Evolutionary conservation across 92 coral and sea anemone species (phyloP).

Genomic region (Actinostola sp.): DNA sequence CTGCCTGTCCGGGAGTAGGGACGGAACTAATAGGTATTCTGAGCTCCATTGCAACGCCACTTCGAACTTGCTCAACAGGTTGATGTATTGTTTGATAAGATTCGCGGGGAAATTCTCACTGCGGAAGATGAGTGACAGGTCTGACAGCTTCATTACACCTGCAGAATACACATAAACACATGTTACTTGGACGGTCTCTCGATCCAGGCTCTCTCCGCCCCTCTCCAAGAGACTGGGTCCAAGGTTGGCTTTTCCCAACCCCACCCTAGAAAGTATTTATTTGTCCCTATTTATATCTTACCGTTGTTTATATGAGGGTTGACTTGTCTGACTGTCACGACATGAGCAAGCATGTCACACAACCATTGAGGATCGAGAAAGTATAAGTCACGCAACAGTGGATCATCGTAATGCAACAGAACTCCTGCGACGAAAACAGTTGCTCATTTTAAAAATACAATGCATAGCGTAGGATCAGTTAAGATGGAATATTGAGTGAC

Average conservation of each 20-base stretch:
- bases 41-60: constrained; percentile 95
- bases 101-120: constrained; percentile 96
- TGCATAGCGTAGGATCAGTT: background rate
- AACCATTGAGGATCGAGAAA: constrained; percentile 98
- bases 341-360: constrained; percentile 99
- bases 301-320: constrained; percentile 98
- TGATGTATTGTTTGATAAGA: constrained; percentile 87
- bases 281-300: constrained; percentile 25
- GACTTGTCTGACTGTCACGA: constrained; percentile 95
- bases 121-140: constrained; percentile 96
- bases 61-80: constrained; percentile 94
- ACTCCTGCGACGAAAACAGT: constrained; percentile 78
- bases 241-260: background rate
- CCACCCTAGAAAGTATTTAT: background rate
- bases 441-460: no score
- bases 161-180: no score
- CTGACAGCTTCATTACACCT: constrained; percentile 97
- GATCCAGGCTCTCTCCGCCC: no score
- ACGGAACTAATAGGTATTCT: constrained; percentile 94
- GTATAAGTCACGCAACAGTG: constrained; percentile 88
- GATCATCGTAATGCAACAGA: constrained; percentile 92
- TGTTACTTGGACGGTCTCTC: no score
- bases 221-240: no score
- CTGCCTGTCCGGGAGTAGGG: constrained; percentile 95
- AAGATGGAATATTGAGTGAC: background rate